phyloP scores from a whole-genome alignment of 2,113 vertebrate species.

The Origma solitaria region DNA sequence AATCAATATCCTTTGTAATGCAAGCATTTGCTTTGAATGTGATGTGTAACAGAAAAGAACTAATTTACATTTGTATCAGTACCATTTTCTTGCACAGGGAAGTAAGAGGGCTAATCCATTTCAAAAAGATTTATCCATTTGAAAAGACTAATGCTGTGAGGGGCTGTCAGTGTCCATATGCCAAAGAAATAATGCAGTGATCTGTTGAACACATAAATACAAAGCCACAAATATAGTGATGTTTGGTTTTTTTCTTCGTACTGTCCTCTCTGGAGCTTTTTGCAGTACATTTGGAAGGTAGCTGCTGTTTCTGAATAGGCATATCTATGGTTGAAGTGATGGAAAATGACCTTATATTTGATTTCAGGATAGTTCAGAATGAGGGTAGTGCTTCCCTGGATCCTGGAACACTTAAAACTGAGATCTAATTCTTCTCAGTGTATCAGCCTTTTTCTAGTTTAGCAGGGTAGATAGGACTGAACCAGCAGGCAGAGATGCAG shows the following conservation, averaged over 20 bases:
- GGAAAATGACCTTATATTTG: background rate
- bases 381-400: background rate
- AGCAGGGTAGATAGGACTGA: background rate
- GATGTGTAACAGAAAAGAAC: background rate
- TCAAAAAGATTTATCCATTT: conserved; percentile 40
- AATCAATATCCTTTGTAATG: conserved; percentile 24
- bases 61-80: conserved; percentile 40
- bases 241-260: background rate
- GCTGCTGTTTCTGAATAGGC: background rate
- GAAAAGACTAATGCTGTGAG: conserved; percentile 2
- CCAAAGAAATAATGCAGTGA: conserved; percentile 1
- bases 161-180: background rate
- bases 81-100: background rate
- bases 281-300: background rate
- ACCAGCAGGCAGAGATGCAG: background rate
- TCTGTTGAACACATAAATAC: background rate
- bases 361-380: background rate
- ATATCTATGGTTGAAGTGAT: background rate
- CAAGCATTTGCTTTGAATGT: conserved; percentile 46
- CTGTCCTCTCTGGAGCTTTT: background rate
- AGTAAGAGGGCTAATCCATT: conserved; percentile 26
- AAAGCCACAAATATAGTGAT: background rate
- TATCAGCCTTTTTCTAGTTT: background rate
- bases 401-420: background rate
- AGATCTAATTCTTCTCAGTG: background rate